Evolutionary conservation across 2,113 vertebrate species (phyloP).

Genomic region (Poeciliopsis prolifica): DNA sequence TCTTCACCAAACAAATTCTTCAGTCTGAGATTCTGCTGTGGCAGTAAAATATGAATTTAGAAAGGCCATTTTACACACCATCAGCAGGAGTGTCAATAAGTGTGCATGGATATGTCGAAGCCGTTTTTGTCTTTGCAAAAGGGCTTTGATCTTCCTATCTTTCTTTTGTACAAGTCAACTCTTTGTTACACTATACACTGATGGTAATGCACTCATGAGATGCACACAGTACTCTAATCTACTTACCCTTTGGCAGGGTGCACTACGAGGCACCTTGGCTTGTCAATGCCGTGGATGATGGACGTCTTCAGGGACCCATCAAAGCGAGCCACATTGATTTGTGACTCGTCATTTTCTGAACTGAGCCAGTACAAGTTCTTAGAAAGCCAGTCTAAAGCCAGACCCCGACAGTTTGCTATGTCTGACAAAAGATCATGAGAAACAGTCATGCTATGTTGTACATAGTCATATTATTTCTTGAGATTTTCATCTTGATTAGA

Average conservation of each 20-base stretch:
- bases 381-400: conserved; percentile 97
- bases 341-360: conserved; percentile 97
- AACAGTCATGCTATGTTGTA: not conserved
- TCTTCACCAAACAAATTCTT: too few relatives aligned
- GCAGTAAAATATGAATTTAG: not conserved
- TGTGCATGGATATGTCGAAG: not conserved
- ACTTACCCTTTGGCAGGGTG: conserved; percentile 96
- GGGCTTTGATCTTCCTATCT: conserved; percentile 6
- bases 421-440: conserved; percentile 76
- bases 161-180: conserved; percentile 13
- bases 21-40: not conserved
- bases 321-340: conserved; percentile 96
- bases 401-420: conserved; percentile 92
- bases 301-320: conserved; percentile 98
- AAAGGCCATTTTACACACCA: not conserved
- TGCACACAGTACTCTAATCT: conserved; percentile 56
- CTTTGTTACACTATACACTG: conserved; percentile 18
- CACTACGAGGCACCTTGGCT: conserved; percentile 93
- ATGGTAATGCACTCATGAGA: conserved; percentile 43
- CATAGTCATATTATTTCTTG: not conserved
- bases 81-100: not conserved
- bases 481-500: not conserved
- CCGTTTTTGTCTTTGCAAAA: not conserved
- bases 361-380: conserved; percentile 99
- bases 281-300: conserved; percentile 97